Evolutionary conservation across 2,797 vertebrate genomes (phyloP), one percentile per base, ranked within the genome.

Genomic region (Trachops cirrhosus): DNA sequence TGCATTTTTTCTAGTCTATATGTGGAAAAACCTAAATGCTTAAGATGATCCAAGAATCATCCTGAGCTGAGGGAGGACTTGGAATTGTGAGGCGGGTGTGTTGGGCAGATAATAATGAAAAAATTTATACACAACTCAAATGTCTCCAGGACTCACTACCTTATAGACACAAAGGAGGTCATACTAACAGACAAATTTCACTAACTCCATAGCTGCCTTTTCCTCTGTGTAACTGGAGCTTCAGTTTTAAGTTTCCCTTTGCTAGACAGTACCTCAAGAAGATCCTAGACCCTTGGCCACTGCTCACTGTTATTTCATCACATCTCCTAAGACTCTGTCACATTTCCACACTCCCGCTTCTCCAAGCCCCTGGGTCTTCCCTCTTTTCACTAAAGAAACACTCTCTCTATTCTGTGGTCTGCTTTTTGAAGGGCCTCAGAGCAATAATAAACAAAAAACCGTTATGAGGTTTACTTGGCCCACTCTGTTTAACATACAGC

Each of bases 171-270:
- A 96, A 91, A 89, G 70, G 73, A 83, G 26, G 22, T 92, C 67
- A 24, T 90, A 54, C 16, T 83, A 78, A 88, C 19, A 79, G 62
- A 34, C 29, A 93, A 41, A 86, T 89, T 67, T 82, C 75, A 67
- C 37, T 54, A 84, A 83, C 12, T 50, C 52, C 29, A 57, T 29
- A 85, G 52, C 52, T 89, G 24, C 39, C 39, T 91, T 92, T 37
- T 93, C 22, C 74, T 80, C 70, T 89, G 46, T 41, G 29, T 52
- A 74, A 90, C 67, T 75, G 34, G 54, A 80, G 26, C 50, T 46
- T 86, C 34, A 48, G 50, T 75, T 80, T 21, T 79, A 96, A 95
- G 48, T 10, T 84, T 92, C 68, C 34, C 52, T 95, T 95, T 95
- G 78, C 18, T 57, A 91, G 57, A 32, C 68, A 79, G 29, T 54